phyloP scores from a whole-genome alignment of 2,888 invertebrate genomes.

The Rhagonycha fulva region DNA sequence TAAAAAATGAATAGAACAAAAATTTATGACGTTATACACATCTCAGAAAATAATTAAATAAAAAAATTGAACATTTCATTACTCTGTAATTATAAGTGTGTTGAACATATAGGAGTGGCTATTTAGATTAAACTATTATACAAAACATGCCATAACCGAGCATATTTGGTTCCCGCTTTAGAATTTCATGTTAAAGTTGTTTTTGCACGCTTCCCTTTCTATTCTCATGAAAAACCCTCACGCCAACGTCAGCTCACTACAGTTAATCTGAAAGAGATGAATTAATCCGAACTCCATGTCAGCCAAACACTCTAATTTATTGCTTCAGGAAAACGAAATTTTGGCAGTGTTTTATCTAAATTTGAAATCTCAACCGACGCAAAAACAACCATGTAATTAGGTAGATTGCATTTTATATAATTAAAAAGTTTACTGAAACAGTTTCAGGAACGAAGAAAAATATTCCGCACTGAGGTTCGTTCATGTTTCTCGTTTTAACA shows the following conservation, averaged over 20 bases:
- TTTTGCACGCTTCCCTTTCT: constrained; percentile 30
- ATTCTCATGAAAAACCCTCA: constrained; percentile 39
- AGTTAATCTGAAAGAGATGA: constrained; percentile 57
- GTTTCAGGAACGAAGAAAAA: constrained; percentile 4
- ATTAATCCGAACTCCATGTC: constrained; percentile 56
- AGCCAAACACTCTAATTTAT: constrained; percentile 55
- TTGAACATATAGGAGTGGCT: neutral
- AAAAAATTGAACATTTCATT: neutral
- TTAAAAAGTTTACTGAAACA: constrained; percentile 49
- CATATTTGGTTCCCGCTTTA: constrained; percentile 29
- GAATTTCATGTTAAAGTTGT: constrained; percentile 30
- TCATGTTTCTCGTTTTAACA: neutral
- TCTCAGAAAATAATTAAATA: neutral
- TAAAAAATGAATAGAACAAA: neutral
- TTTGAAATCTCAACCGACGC: constrained; percentile 52
- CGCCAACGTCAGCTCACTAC: constrained; percentile 53
- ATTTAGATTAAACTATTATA: constrained; percentile 22
- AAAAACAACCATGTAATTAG: constrained; percentile 53
- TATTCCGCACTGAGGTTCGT: neutral
- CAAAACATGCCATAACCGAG: constrained; percentile 20
- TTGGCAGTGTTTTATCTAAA: constrained; percentile 58
- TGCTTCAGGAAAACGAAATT: constrained; percentile 54
- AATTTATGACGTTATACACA: neutral
- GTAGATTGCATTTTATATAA: constrained; percentile 54
- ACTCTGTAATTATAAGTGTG: neutral